Base-by-base conservation (phyloP, 2,797 vertebrate species). In the Poeciliopsis turneri region DNA sequence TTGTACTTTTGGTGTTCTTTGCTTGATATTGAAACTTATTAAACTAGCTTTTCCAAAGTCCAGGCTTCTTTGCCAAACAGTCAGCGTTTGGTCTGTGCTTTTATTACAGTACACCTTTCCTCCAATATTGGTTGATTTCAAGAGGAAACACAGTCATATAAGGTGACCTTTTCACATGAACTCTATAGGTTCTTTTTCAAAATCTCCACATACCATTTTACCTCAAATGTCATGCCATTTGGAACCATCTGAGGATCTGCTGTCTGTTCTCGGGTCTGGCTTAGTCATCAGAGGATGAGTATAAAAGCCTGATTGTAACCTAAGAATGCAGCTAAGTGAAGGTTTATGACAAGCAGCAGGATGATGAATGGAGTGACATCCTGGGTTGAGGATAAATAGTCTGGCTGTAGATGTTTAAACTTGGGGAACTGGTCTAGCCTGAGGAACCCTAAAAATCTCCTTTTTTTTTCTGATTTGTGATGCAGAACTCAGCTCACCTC, bases 351-450 rank as follows among this genome's bases (percentile, higher is more conserved):
- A 80, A 85, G 88, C 75, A 59, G 89, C 33, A 5, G 80, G 80
- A 93, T 94, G 94, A 94, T 94, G 87, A 89, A 95, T 93, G 91
- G 87, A 92, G 91, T 92, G 93, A 92, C 90, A 86, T 90, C 85
- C 85, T 66, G 80, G 87, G 87, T 84, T 90, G 87, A 84, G 86
- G 91, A 89, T 90, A 92, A 91, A 79, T 68, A 79, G 85, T 88
- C 87, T 86, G 82, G 84, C 81, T n/a, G 57, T 86, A 46, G 73
- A 88, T 82, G 88, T 92, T 90, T 92, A 86, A 84, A 91, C 84
- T 76, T 33, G 71, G 83, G 90, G 83, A 78, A 89, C 86, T 85
- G 12, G 73, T 86, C 81, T 85, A 74, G 82, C 69, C 80, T 57
- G 81, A 53, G 86, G 74, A 85, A 73, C 78, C n/a, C n/a, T 28